A percentile compares a stretch with the other conserved stretches of the same genome.
Evolutionary conservation across 2,797 vertebrate species (phyloP).

Genomic region (Bradypus variegatus): DNA sequence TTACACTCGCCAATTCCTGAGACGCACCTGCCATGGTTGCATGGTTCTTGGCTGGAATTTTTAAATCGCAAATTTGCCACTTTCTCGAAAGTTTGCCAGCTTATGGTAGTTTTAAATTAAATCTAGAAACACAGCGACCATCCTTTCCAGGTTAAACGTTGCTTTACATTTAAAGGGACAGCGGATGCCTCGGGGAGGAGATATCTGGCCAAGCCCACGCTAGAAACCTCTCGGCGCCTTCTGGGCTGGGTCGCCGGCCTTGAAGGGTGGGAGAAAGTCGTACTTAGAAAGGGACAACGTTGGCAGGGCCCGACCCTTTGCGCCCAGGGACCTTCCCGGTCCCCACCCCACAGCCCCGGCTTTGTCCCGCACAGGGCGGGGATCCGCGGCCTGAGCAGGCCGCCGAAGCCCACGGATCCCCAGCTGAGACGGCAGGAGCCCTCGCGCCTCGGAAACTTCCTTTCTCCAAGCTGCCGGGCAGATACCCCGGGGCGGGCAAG

Average conservation of each 20-base stretch:
- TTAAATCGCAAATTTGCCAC: not conserved
- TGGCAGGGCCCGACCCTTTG: not conserved
- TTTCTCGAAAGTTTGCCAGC: not conserved
- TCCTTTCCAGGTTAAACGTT: not conserved
- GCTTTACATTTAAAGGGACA: not conserved
- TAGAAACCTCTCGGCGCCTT: not conserved
- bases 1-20: not conserved
- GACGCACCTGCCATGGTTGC: fast-evolving
- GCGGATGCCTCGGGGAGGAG: not conserved
- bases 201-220: not conserved
- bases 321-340: fast-evolving
- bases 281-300: not conserved
- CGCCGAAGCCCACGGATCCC: not conserved
- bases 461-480: not conserved
- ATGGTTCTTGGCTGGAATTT: not conserved
- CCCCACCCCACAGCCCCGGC: not conserved
- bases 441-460: not conserved
- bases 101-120: not conserved
- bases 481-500: not conserved
- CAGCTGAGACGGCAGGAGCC: not conserved
- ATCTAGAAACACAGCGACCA: not conserved
- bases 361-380: fast-evolving
- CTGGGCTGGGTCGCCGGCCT: not conserved
- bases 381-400: too few relatives aligned
- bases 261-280: not conserved